phyloP scores from a whole-genome alignment of 2,888 invertebrate genomes.

The Biston betularia region DNA sequence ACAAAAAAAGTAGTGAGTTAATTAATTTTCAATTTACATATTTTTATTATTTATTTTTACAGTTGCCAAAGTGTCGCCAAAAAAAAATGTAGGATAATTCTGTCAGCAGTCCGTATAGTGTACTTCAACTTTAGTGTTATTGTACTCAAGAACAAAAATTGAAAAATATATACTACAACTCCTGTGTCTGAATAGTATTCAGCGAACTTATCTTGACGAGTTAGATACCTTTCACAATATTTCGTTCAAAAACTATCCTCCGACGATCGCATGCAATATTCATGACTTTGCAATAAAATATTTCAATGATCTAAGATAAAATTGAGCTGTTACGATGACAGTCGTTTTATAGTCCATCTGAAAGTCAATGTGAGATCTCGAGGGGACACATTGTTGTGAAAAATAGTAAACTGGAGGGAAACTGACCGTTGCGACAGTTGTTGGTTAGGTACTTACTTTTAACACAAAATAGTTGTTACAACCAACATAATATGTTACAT shows the following conservation, averaged over 20 bases:
- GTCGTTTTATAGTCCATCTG: slow-evolving; percentile 62
- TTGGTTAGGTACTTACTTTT: neutral
- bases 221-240: slow-evolving; percentile 23
- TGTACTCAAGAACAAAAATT: no score
- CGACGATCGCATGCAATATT: slow-evolving; percentile 45
- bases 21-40: no score
- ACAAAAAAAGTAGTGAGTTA: no score
- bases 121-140: no score
- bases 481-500: no score
- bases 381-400: slow-evolving; percentile 21
- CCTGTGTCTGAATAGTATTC: slow-evolving; percentile 6
- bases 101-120: no score
- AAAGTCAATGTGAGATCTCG: slow-evolving; percentile 48
- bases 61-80: no score
- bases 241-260: slow-evolving; percentile 31
- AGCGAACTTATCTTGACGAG: slow-evolving; percentile 26
- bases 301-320: slow-evolving; percentile 64
- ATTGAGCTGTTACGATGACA: slow-evolving; percentile 57
- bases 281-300: slow-evolving; percentile 60
- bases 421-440: neutral
- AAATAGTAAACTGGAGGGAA: neutral
- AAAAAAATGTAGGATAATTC: no score
- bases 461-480: no score
- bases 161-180: neutral
- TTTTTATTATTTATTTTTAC: no score